A percentile compares a stretch with the other conserved stretches of the same genome.
These are phyloP conservation scores for Teleogryllus oceanicus DNA, from an alignment of 2,888 invertebrate genomes.

Conservation along the genomic window DNA sequence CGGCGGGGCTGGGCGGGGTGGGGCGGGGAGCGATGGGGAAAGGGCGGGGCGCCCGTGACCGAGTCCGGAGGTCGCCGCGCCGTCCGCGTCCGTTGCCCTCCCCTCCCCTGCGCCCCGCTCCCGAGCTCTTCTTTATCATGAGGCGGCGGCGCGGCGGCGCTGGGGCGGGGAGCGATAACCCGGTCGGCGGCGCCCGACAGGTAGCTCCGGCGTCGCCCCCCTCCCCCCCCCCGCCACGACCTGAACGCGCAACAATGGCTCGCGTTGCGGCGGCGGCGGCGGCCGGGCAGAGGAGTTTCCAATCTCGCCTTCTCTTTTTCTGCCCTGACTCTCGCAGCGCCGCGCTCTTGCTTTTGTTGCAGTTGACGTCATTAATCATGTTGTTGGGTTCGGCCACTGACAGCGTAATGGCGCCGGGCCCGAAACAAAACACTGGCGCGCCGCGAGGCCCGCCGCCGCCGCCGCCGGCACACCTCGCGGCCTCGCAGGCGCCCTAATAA, in stretches of 20 bases:
- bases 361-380: constrained; percentile 31
- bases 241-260: neutral
- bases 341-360: constrained; percentile 22
- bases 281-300: constrained; percentile 20
- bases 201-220: too few relatives aligned
- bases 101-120: too few relatives aligned
- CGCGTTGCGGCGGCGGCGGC: neutral
- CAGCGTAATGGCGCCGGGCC: constrained; percentile 30
- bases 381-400: constrained; percentile 28
- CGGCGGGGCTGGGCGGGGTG: too few relatives aligned
- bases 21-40: too few relatives aligned
- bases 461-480: neutral
- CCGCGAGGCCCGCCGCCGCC: neutral
- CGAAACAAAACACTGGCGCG: constrained; percentile 30
- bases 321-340: neutral
- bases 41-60: too few relatives aligned
- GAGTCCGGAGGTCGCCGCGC: too few relatives aligned
- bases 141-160: neutral
- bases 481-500: neutral
- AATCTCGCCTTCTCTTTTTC: constrained; percentile 22
- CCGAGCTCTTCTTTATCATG: too few relatives aligned
- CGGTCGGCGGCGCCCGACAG: too few relatives aligned
- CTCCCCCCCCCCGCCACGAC: too few relatives aligned
- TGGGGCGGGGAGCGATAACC: too few relatives aligned
- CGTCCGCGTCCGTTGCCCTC: too few relatives aligned